Percentiles rank a stretch among this genome's conserved stretches.
Conservation (phyloP, 2,113 vertebrate species). For the Centropus unirufus region DNA sequence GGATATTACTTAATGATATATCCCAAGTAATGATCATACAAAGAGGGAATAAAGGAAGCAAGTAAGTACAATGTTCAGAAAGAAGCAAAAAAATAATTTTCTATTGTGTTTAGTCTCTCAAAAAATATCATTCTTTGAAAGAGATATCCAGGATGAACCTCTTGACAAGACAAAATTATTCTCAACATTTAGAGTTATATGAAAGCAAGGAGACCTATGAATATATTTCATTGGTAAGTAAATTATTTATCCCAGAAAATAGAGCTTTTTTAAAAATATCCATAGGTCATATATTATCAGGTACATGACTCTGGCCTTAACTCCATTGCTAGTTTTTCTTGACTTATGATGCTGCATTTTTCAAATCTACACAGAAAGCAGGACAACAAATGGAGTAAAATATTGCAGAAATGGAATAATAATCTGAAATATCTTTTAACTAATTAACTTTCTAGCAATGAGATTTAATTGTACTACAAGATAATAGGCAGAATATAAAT, state of each 20-base stretch:
- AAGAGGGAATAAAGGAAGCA: accelerated
- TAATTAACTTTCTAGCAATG: background rate
- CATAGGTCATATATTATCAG: background rate
- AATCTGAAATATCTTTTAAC: background rate
- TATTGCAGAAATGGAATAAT: background rate
- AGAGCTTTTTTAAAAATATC: background rate
- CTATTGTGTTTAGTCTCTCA: background rate
- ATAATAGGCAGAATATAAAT: background rate
- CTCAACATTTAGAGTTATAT: background rate
- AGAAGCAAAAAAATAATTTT: background rate
- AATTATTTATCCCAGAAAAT: constrained; percentile 11
- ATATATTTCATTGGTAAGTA: background rate
- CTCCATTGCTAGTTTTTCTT: background rate
- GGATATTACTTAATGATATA: background rate
- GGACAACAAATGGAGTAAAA: background rate
- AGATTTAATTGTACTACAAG: background rate
- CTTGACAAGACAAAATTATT: background rate
- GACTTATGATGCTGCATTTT: background rate
- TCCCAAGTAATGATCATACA: background rate
- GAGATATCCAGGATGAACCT: background rate
- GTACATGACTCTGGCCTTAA: background rate
- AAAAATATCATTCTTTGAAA: background rate
- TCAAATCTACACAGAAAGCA: background rate
- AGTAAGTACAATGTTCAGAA: background rate
- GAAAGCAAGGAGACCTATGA: background rate